Base-by-base conservation (phyloP, 2,888 invertebrate genomes). In the Patella pellucida region DNA sequence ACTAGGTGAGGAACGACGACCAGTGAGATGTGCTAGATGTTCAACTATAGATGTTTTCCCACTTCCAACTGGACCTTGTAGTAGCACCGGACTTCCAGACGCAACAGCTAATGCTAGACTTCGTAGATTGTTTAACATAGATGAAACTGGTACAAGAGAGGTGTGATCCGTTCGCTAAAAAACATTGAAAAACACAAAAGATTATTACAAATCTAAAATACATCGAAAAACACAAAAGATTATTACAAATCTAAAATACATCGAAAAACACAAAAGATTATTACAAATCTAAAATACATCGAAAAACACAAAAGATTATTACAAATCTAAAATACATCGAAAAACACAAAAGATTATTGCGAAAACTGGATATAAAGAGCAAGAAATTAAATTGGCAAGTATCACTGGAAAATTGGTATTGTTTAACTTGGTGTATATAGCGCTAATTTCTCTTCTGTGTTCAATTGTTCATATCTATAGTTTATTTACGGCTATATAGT, bases 1-100 rank as follows among this genome's bases (percentile, higher is more conserved):
- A 71, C 93, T 92, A 52, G 92, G 91, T 19, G 88, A 83, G 3
- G 76, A 81, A 15, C 88, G 84, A 68, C 92, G 89, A 78, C 96
- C 96, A 2, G 96, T 96, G 81, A 94, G 92, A n/a, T 92, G 91
- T 0, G 97, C 97, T 77, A 98, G 92, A 90, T 96, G 94, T 87
- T 97, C 96, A 14, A 98, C 95, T 4, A 98, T 90, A 0, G 95
- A 94, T 0, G 98, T 97, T 92, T 99, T 99, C 1, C 99, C 99
- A 83, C 96, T 95, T 0, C 99, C 99, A 12, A 98, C 96, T 0
- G 96, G 95, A 0, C 98, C 98, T 90, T 95, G 93, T 0, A 97
- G 79, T 54, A 88, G 76, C 2, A 86, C 86, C 16, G 88, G 85
- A 86, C 94, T 94, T 12, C 89, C 88, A 74, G 95, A 94, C n/a